Percentiles rank a stretch among this genome's conserved stretches.
These are phyloP conservation scores for Radopholus similis DNA, from an alignment of 1,140 invertebrate species.

Conservation along the genomic window DNA sequence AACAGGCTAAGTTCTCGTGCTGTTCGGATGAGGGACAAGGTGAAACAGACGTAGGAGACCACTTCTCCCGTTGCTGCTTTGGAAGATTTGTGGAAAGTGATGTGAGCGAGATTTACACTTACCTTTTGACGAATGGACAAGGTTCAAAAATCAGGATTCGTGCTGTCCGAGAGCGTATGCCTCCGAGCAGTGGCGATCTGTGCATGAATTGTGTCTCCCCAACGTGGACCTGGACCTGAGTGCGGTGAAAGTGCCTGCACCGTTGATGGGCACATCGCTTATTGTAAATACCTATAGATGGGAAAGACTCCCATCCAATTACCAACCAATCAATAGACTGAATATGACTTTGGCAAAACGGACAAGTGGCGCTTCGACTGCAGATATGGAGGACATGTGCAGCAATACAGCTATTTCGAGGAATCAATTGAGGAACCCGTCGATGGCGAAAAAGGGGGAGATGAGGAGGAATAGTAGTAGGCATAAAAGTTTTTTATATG, in stretches of 20 bases:
- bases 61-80: slow-evolving; percentile 54
- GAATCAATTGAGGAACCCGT: slow-evolving; percentile 9
- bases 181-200: slow-evolving; percentile 42
- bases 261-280: slow-evolving; percentile 20
- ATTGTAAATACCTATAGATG: not conserved
- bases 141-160: too few species aligned
- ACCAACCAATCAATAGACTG: slow-evolving; percentile 6
- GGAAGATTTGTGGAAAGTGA: slow-evolving; percentile 45
- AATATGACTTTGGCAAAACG: slow-evolving; percentile 47
- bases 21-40: slow-evolving; percentile 45
- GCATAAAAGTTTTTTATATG: too few species aligned
- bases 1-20: slow-evolving; percentile 50
- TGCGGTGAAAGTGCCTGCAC: slow-evolving; percentile 38
- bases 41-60: slow-evolving; percentile 38
- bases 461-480: slow-evolving; percentile 4
- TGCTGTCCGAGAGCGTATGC: slow-evolving; percentile 47
- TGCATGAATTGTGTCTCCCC: slow-evolving; percentile 56
- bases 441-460: slow-evolving; percentile 2
- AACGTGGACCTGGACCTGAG: slow-evolving; percentile 53
- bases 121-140: not conserved
- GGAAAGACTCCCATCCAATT: not conserved
- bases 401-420: slow-evolving; percentile 45
- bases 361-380: slow-evolving; percentile 54
- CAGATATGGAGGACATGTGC: slow-evolving; percentile 45
- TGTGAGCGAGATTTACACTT: slow-evolving; percentile 23